Base-by-base conservation (phyloP, 2,888 invertebrate genomes). In the Caenorhabditis plicata region DNA sequence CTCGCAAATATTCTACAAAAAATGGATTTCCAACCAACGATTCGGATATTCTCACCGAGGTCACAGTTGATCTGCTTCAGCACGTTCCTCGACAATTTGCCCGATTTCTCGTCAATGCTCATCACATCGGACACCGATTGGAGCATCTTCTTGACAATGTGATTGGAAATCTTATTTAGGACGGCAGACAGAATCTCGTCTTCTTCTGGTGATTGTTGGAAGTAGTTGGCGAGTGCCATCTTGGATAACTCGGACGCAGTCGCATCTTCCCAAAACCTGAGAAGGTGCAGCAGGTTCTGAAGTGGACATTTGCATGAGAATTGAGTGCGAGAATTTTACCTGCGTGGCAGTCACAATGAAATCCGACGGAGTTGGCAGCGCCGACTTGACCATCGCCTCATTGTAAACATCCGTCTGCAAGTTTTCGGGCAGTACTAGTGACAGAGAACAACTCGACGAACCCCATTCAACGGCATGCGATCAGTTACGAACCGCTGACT, bases 221-320 rank as follows among this genome's bases (percentile, higher is more conserved):
- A 29, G 22, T 49, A 49, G 9, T 22, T 38, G 4, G 45, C 39
- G 0, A 60, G 39, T 8, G 62, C 62, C 2, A 55, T 49, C 35
- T 54, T 62, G 2, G 62, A 45, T 19, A 45, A 48, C 20, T 62
- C 55, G 20, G 55, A 52, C 19, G 52, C 51, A 8, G 56, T 36
- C 2, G 55, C 51, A 27, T 62, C 62, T 49, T 62, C 62, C 62
- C 62, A 62, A 42, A 62, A 52, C 11, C 62, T 43, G 17, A 62
- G 45, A 1, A 62, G 43, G 29, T 62, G 55, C 1, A 62, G 43
- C 11, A 62, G 39, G 22, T 56, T 62, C 43, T 56, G 49, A 27
- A 42, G 17, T 17, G 11, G 5, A 19, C n/a, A 23, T 45, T 9
- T 25, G 11, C 15, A 5, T 15, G 19, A 17, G 8, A 19, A 36